Conservation (phyloP, 2,797 vertebrate genomes). For the Epinephelus malabaricus region DNA sequence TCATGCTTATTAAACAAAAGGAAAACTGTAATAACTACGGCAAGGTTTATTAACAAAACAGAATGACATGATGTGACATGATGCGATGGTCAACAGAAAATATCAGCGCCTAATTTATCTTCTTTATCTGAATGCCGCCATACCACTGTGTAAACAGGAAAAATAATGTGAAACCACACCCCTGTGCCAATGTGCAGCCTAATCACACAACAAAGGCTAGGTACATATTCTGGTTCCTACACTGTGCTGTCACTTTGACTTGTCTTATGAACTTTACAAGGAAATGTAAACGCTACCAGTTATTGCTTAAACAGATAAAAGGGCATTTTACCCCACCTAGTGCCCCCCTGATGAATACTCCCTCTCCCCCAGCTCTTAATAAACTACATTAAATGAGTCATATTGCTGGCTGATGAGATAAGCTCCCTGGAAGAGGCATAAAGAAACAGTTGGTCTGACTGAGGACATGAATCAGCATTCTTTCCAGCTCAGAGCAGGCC, state of each 20-base stretch:
- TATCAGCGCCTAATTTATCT: no score
- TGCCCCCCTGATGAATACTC: background rate
- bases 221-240: no score
- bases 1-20: no score
- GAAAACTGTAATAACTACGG: no score
- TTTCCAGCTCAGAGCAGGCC: conserved; percentile 55
- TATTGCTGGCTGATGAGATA: conserved; percentile 47
- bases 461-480: conserved; percentile 67
- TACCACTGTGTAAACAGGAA: no score
- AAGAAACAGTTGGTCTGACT: conserved; percentile 43
- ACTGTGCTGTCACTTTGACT: background rate
- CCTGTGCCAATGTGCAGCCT: no score
- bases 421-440: conserved; percentile 28
- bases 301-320: conserved; percentile 4
- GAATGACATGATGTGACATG: no score
- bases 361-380: background rate
- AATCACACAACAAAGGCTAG: no score
- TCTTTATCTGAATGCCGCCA: no score
- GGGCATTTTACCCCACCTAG: background rate
- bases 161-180: no score
- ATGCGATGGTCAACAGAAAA: no score
- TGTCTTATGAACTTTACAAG: background rate
- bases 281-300: background rate
- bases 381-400: conserved; percentile 14
- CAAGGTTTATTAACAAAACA: no score